phyloP scores from a whole-genome alignment of 2,113 vertebrate genomes.

The Pitta sordida region DNA sequence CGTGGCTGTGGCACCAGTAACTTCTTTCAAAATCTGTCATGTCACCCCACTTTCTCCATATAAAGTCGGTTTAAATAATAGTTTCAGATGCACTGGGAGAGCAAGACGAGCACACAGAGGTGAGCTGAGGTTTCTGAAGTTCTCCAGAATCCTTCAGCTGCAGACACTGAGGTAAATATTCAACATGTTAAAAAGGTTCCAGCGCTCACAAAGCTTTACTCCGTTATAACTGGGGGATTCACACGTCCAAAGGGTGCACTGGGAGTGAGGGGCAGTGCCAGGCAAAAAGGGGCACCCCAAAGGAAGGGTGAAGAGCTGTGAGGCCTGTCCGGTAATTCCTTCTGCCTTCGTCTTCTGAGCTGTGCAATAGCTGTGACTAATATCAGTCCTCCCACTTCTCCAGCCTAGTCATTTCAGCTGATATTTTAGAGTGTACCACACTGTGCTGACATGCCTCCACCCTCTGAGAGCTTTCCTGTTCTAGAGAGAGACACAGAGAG shows the following conservation, averaged over 20 bases:
- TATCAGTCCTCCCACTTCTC: constrained; percentile 65
- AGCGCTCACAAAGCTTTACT: not conserved
- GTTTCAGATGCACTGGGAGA: not conserved
- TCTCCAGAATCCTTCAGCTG: not conserved
- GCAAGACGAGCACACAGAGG: not conserved
- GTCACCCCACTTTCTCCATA: not conserved
- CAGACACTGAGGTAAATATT: not conserved
- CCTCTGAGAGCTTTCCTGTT: constrained; percentile 67
- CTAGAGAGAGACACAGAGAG: constrained; percentile 58
- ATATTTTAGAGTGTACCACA: constrained; percentile 64
- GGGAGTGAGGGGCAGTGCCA: too few relatives aligned
- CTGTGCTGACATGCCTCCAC: constrained; percentile 62
- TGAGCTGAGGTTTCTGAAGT: not conserved
- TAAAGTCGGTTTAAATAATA: not conserved
- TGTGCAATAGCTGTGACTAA: constrained; percentile 65
- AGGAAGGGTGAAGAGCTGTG: not conserved
- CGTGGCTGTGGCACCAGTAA: not conserved
- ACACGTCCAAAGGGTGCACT: not conserved
- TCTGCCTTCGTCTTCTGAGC: constrained; percentile 49
- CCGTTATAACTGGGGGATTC: not conserved
- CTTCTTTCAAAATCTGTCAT: not conserved
- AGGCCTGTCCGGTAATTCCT: constrained; percentile 37
- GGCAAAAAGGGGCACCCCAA: not conserved
- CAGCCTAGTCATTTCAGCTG: constrained; percentile 69
- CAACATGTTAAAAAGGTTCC: not conserved